A percentile compares a stretch with the other conserved stretches of the same genome.
Conservation (phyloP, 2,888 invertebrate genomes). For the Selenia dentaria region DNA sequence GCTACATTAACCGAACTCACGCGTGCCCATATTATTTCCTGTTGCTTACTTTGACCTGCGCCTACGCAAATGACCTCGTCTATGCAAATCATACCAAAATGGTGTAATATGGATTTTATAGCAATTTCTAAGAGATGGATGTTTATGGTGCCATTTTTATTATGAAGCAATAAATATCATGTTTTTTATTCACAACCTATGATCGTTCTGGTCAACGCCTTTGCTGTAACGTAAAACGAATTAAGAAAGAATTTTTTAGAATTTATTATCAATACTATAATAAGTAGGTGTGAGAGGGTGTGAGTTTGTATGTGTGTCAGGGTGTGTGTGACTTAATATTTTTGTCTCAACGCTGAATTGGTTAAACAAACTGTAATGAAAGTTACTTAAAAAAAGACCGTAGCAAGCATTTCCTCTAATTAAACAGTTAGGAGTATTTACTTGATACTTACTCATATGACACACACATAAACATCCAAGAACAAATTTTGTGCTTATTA, state of each 20-base stretch:
- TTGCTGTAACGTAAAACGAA: constrained; percentile 1
- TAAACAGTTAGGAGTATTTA: too few species aligned
- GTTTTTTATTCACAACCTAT: constrained; percentile 17
- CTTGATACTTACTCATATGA: too few species aligned
- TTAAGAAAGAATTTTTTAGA: constrained; percentile 2
- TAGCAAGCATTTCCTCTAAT: too few species aligned
- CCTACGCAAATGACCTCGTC: constrained; percentile 47
- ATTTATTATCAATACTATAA: too few species aligned
- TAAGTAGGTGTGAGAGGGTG: too few species aligned
- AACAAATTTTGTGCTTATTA: too few species aligned
- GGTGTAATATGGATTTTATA: constrained; percentile 35
- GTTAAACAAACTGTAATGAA: too few species aligned
- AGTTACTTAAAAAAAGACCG: too few species aligned
- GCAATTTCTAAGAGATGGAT: constrained; percentile 32
- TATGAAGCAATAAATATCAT: constrained; percentile 23
- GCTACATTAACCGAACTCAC: constrained; percentile 6
- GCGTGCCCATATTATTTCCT: constrained; percentile 25
- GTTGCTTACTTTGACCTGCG: constrained; percentile 42
- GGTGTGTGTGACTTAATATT: too few species aligned
- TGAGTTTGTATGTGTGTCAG: too few species aligned
- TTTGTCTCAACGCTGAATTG: too few species aligned
- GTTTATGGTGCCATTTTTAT: constrained; percentile 31
- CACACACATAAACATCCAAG: too few species aligned
- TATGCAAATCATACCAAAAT: constrained; percentile 47
- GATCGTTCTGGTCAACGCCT: constrained; percentile 5